phyloP scores from a whole-genome alignment of 2,797 vertebrate species.

The Poeciliopsis infans region DNA sequence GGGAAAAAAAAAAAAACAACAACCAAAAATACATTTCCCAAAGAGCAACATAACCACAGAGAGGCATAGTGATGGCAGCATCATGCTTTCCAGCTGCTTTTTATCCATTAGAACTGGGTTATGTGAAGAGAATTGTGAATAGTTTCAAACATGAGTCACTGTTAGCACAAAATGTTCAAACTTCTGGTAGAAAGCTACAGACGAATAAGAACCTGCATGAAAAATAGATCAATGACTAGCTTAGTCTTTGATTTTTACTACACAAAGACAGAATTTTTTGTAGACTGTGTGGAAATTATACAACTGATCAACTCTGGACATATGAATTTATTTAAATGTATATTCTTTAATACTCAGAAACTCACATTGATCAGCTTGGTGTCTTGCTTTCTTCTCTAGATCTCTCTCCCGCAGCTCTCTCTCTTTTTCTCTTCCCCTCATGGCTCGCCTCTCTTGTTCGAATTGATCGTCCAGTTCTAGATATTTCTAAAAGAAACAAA shows the following conservation, averaged over 20 bases:
- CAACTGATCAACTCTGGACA: not conserved
- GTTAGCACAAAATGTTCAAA: not conserved
- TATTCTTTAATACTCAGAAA: not conserved
- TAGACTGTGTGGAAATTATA: not conserved
- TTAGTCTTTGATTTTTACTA: not conserved
- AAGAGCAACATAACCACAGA: not conserved
- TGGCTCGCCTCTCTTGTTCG: constrained; percentile 81
- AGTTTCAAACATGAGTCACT: not conserved
- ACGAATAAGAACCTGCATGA: not conserved
- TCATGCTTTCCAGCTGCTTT: not conserved
- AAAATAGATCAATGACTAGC: not conserved
- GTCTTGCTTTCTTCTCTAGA: constrained; percentile 82
- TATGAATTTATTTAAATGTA: not conserved
- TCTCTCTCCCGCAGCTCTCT: constrained; percentile 77
- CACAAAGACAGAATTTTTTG: not conserved
- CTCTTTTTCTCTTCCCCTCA: constrained; percentile 79
- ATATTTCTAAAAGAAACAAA: constrained; percentile 69
- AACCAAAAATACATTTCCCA: not conserved
- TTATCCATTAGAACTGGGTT: not conserved
- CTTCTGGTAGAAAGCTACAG: not conserved
- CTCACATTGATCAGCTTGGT: constrained; percentile 84
- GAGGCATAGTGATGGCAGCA: not conserved
- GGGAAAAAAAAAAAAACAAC: not conserved
- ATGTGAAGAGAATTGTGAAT: not conserved
- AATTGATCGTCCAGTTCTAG: constrained; percentile 84